Percentiles rank a stretch among this genome's conserved stretches.
Evolutionary conservation across 2,797 vertebrate genomes (phyloP).

Genomic region (Simalia tracyae): DNA sequence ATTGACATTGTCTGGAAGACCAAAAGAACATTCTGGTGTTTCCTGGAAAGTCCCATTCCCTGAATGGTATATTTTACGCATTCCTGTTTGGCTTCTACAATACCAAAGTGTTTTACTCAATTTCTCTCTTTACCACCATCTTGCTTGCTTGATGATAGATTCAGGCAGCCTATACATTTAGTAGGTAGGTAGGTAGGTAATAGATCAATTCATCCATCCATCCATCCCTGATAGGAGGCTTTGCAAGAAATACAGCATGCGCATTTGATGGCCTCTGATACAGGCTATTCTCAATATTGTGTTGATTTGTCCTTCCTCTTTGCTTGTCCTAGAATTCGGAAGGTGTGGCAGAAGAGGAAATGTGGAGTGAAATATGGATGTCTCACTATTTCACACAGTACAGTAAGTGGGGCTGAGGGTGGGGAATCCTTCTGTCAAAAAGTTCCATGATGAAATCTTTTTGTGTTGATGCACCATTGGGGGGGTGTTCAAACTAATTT

Average conservation of each 20-base stretch:
- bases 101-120: background rate
- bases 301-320: background rate
- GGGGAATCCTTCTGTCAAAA: accelerated
- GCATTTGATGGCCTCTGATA: background rate
- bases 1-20: background rate
- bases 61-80: background rate
- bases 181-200: background rate
- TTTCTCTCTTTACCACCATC: too few relatives aligned
- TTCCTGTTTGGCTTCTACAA: background rate
- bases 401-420: constrained; percentile 74
- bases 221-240: background rate
- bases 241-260: background rate
- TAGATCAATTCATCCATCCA: background rate
- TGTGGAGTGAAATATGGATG: constrained; percentile 97
- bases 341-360: constrained; percentile 99
- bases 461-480: background rate
- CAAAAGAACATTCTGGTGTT: background rate
- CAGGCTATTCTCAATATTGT: background rate
- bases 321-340: constrained; percentile 84
- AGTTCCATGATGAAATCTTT: background rate
- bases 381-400: constrained; percentile 97
- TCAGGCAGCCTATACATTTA: background rate
- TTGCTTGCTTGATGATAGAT: background rate
- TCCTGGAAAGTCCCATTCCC: background rate
- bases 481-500: background rate